These are phyloP conservation scores for Podarcis lilfordi DNA, from an alignment of 2,797 vertebrate species.

Conservation along the genomic window DNA sequence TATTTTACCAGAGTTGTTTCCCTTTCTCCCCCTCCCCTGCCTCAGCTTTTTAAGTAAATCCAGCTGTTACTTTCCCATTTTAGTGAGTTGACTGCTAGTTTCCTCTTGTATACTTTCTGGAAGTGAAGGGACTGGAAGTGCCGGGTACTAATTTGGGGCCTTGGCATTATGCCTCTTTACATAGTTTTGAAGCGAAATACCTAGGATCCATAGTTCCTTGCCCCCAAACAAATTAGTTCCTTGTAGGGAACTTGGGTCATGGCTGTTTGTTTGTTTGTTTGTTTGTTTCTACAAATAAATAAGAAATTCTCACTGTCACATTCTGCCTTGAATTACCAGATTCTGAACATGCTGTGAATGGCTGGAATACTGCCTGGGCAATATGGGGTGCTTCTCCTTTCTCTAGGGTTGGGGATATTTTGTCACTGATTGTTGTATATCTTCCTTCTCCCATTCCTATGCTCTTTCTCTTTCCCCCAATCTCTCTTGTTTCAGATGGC, in stretches of 20 bases:
- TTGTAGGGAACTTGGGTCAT: background rate
- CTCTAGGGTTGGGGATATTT: fast-evolving
- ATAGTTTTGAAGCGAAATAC: background rate
- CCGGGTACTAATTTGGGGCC: background rate
- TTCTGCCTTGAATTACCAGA: background rate
- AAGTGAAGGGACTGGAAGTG: background rate
- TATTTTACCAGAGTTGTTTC: background rate
- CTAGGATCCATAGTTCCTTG: background rate
- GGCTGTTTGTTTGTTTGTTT: background rate
- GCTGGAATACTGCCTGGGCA: background rate
- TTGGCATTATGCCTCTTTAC: background rate
- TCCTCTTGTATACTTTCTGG: background rate
- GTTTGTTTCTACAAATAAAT: background rate
- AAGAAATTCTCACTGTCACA: background rate
- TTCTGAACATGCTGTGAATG: background rate
- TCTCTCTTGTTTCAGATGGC: slow-evolving; percentile 9
- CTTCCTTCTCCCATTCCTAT: background rate
- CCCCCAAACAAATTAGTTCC: background rate
- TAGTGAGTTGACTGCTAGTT: background rate
- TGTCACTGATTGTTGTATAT: background rate
- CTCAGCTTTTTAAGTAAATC: background rate
- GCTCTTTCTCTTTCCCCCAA: background rate
- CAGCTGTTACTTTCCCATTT: background rate
- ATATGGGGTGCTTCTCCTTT: background rate
- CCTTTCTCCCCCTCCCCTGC: background rate